Evolutionary conservation across 2,113 vertebrate genomes (phyloP).

Genomic region (Pteruthius melanotis): DNA sequence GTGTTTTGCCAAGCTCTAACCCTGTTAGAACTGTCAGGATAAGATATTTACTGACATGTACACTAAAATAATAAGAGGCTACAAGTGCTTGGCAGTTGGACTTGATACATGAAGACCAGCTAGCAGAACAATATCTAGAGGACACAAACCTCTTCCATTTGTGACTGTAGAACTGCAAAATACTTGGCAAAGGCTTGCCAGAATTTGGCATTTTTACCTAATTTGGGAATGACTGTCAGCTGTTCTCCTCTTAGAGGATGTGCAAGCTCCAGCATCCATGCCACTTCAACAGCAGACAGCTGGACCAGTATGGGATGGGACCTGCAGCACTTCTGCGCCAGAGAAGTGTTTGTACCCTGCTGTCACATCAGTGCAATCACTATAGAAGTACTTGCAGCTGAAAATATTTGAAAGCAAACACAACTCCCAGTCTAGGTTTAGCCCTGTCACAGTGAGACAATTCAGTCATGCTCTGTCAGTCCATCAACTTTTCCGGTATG

Average conservation of each 20-base stretch:
- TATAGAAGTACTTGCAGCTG: not conserved
- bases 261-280: not conserved
- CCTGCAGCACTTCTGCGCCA: not conserved
- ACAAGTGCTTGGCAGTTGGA: slow-evolving; percentile 18
- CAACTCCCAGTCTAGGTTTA: not conserved
- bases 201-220: slow-evolving; percentile 1
- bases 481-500: not conserved
- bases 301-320: not conserved
- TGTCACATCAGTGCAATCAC: not conserved
- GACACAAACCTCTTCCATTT: not conserved
- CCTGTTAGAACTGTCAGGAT: slow-evolving; percentile 8
- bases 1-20: slow-evolving; percentile 9
- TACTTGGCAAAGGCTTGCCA: not conserved
- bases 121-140: not conserved
- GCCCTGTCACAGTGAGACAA: not conserved
- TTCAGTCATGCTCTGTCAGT: not conserved
- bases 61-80: slow-evolving; percentile 14
- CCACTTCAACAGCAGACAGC: not conserved
- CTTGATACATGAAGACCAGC: not conserved
- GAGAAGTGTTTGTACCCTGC: not conserved
- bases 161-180: not conserved
- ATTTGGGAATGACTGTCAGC: not conserved
- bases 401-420: not conserved
- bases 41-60: slow-evolving; percentile 27
- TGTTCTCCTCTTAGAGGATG: not conserved